Evolutionary conservation across 2,113 vertebrate species (phyloP).

Genomic region (Lontra canadensis): DNA sequence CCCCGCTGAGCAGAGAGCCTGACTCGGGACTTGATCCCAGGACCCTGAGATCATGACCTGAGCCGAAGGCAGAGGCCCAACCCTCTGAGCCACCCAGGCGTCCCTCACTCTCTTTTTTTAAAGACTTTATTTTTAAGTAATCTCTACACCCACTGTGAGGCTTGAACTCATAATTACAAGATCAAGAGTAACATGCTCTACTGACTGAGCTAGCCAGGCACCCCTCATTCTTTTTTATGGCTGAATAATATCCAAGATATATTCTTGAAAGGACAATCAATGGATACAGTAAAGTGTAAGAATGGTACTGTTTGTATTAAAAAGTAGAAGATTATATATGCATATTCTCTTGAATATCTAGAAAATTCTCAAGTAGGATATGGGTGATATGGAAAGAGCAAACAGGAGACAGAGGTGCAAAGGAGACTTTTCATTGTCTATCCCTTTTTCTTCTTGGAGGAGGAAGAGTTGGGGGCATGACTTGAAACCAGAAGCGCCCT

Average conservation of each 20-base stretch:
- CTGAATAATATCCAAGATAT: neutral
- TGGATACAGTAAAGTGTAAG: neutral
- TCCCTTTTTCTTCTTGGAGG: neutral
- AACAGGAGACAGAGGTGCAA: neutral
- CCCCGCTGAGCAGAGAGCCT: too few species aligned
- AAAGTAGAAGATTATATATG: neutral
- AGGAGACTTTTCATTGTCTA: neutral
- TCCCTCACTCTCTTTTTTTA: too few species aligned
- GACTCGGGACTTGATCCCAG: too few species aligned
- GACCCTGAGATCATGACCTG: too few species aligned
- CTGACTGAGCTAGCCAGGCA: too few species aligned
- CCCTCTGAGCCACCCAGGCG: too few species aligned
- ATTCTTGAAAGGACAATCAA: neutral
- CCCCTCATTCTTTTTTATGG: neutral
- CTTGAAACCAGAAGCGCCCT: neutral
- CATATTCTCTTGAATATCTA: neutral
- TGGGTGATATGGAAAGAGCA: neutral
- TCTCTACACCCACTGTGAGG: too few species aligned
- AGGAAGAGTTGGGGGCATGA: neutral
- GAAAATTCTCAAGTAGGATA: neutral
- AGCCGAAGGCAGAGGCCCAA: too few species aligned
- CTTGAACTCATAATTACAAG: too few species aligned
- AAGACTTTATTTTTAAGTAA: too few species aligned
- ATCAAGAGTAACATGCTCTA: too few species aligned
- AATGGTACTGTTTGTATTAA: neutral